Conservation (phyloP, 2,797 vertebrate species). For the Sebastiscus albofasciatus region DNA sequence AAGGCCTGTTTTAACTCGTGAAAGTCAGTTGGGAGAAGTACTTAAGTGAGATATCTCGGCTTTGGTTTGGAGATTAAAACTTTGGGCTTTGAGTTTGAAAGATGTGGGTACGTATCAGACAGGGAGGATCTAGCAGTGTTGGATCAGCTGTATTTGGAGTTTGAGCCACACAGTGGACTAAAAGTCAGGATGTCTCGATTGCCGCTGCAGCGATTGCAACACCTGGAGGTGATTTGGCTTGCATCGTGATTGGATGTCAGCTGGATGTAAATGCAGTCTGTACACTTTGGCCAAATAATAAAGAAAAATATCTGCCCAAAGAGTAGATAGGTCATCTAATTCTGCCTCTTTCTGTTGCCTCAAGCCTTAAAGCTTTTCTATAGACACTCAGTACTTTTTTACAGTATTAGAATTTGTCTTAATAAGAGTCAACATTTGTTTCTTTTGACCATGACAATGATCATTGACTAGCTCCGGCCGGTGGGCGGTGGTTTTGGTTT, state of each 20-base stretch:
- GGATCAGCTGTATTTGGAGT: not conserved
- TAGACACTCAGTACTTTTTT: not conserved
- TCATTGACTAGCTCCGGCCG: no score
- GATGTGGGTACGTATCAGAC: not conserved
- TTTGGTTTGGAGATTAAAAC: not conserved
- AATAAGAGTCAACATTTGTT: no score
- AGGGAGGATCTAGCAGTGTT: not conserved
- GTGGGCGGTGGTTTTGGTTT: no score
- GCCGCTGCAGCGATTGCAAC: not conserved
- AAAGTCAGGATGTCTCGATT: not conserved
- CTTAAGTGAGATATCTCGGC: not conserved
- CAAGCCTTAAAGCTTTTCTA: not conserved
- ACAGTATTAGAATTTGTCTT: not conserved
- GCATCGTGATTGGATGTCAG: not conserved
- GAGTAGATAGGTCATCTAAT: not conserved
- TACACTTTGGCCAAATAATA: not conserved
- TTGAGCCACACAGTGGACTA: not conserved
- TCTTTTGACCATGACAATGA: no score
- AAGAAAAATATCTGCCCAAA: not conserved
- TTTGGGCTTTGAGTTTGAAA: not conserved
- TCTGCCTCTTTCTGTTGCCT: accelerated
- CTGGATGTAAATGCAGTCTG: not conserved
- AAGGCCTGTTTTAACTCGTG: not conserved
- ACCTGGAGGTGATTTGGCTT: not conserved
- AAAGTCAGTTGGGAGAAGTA: not conserved